phyloP scores from a whole-genome alignment of 1,140 invertebrate species.

The Rhopalosiphum padi region DNA sequence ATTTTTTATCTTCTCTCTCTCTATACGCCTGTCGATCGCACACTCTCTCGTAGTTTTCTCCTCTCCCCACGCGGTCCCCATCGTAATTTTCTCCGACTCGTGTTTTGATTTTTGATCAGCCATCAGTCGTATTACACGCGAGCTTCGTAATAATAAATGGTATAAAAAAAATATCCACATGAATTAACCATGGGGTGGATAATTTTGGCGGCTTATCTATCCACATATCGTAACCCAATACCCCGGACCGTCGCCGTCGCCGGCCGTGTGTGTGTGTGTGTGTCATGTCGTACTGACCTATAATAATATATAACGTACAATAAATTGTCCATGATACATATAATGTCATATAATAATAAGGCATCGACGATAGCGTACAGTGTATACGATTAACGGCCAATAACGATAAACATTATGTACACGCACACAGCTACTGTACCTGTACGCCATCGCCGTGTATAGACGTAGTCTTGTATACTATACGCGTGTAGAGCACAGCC shows the following conservation, averaged over 20 bases:
- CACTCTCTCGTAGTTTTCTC: too few relatives aligned
- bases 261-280: too few relatives aligned
- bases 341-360: background rate
- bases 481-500: too few relatives aligned
- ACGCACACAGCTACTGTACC: too few relatives aligned
- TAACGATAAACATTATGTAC: background rate
- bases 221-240: background rate
- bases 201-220: constrained; percentile 44
- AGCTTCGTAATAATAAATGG: background rate
- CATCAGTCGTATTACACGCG: background rate
- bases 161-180: background rate
- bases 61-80: background rate
- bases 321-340: background rate
- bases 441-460: too few relatives aligned
- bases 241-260: too few relatives aligned
- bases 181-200: constrained; percentile 36
- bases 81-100: background rate
- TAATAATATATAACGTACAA: background rate
- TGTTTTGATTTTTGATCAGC: constrained; percentile 8
- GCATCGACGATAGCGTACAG: background rate
- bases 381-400: background rate
- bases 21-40: background rate
- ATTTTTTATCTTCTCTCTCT: constrained; percentile 26
- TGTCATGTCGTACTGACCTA: background rate
- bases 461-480: too few relatives aligned